phyloP scores from a whole-genome alignment of 2,888 invertebrate genomes.

The Carpatolechia fugitivella region DNA sequence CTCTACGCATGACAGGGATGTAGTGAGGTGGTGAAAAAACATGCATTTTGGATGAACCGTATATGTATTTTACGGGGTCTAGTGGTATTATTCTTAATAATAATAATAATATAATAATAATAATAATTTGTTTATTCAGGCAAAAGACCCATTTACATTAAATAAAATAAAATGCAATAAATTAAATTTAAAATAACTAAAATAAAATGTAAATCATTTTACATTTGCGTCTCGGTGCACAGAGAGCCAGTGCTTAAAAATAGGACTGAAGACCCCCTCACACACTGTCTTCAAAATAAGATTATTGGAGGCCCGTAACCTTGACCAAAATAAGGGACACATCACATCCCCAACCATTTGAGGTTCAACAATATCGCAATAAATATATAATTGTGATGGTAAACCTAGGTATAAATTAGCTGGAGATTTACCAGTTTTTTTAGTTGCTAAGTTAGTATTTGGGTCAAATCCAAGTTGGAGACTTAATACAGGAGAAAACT shows the following conservation, averaged over 20 bases:
- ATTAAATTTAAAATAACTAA: no score
- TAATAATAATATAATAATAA: no score
- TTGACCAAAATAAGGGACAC: no score
- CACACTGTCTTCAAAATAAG: no score
- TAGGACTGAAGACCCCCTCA: no score
- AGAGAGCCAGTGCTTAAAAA: no score
- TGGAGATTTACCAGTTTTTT: slow-evolving; percentile 23
- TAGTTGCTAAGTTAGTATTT: slow-evolving; percentile 18
- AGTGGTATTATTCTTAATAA: slow-evolving; percentile 27
- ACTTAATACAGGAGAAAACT: slow-evolving; percentile 17
- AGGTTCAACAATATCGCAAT: slow-evolving; percentile 25
- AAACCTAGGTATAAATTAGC: slow-evolving; percentile 24
- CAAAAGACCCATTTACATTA: no score
- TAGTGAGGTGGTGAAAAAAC: slow-evolving; percentile 29
- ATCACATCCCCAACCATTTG: slow-evolving; percentile 29
- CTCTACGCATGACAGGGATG: slow-evolving; percentile 32
- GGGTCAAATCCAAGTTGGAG: slow-evolving; percentile 30
- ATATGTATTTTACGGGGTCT: slow-evolving; percentile 26
- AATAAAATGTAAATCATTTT: no score
- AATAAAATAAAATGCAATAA: no score
- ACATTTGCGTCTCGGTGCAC: no score
- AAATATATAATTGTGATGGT: slow-evolving; percentile 26
- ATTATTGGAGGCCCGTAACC: no score
- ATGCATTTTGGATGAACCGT: slow-evolving; percentile 31
- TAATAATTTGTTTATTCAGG: no score